Base-by-base conservation (phyloP, 1,140 invertebrate genomes). In the Eupeodes corollae region DNA sequence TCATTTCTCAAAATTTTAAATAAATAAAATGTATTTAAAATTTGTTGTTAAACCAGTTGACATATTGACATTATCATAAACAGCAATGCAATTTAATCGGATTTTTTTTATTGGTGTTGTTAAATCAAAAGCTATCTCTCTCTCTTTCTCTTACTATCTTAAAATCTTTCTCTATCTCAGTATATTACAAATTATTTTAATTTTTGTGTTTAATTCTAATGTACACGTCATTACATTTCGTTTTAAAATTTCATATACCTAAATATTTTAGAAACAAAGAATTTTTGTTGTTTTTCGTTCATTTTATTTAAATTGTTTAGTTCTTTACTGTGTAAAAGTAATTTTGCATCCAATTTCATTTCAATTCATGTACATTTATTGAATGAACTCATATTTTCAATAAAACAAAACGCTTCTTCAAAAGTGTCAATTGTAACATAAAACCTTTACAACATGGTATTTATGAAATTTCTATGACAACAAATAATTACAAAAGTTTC, bases 71-170 rank as follows among this genome's bases (percentile, higher is more conserved):
- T n/a, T 9, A 35, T 35, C 12, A n/a, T n/a, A 35, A 35, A 35
- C 34, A 35, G 14, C 34, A 35, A n/a, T 35, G 14, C 12, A 35
- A n/a, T 35, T 35, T 41, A 35, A 26, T 26, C 21, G 21, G 21
- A 26, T 26, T 26, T 26, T n/a, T n/a, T 26, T 26, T 26, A 26
- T 26, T 26, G 21, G 21, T 26, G 21, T 26, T 26, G 21, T 26
- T 26, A 5, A 26, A 26, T 26, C 21, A 26, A 48, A 47, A 35
- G 53, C 33, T 50, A 32, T 49, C 47, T 55, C 53, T 54, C 40
- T 54, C 39, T 52, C 53, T 55, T 34, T 44, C 34, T 47, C 37
- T 37, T 6, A 35, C 26, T 39, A 26, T 51, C 37, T 44, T 15
- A 39, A 30, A 35, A 33, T 40, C 43, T 40, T 44, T 11, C 32